A percentile compares a stretch with the other conserved stretches of the same genome.
Evolutionary conservation across 1,140 invertebrate species (phyloP).

Genomic region (Drosophila virilis): DNA sequence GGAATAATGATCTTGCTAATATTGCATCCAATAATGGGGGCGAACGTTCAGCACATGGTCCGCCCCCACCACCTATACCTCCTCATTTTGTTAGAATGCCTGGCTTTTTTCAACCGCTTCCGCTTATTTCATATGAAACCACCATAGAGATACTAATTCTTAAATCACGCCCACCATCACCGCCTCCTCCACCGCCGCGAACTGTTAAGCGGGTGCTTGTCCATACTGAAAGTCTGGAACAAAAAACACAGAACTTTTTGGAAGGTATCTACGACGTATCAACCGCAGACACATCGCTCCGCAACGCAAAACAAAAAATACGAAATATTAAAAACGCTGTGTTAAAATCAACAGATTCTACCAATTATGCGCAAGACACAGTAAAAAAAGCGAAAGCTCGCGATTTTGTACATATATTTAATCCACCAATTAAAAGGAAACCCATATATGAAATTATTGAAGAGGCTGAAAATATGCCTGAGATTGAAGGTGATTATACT

Average conservation of each 20-base stretch:
- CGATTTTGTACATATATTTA: conserved; percentile 83
- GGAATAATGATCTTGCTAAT: conserved; percentile 73
- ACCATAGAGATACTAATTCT: conserved; percentile 81
- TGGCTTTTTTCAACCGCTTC: conserved; percentile 83
- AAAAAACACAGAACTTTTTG: conserved; percentile 81
- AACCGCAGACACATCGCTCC: conserved; percentile 73
- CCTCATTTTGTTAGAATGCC: conserved; percentile 78
- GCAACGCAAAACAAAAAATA: conserved; percentile 82
- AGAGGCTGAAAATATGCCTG: conserved; percentile 70
- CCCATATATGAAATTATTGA: conserved; percentile 82
- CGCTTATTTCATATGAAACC: conserved; percentile 80
- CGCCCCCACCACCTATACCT: conserved; percentile 74
- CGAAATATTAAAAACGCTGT: conserved; percentile 81
- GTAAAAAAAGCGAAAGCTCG: conserved; percentile 82
- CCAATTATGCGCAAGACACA: conserved; percentile 83
- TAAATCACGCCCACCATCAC: conserved; percentile 75
- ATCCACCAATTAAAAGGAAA: conserved; percentile 71
- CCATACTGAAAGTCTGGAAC: conserved; percentile 79
- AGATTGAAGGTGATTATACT: conserved; percentile 75
- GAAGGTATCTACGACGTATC: conserved; percentile 78
- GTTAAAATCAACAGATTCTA: conserved; percentile 78
- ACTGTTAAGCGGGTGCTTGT: conserved; percentile 78
- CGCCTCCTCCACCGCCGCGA: conserved; percentile 72
- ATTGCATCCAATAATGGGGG: conserved; percentile 51
- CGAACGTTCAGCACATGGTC: conserved; percentile 47